Evolutionary conservation across 2,888 invertebrate genomes (phyloP).

Genomic region (Timema cristinae): DNA sequence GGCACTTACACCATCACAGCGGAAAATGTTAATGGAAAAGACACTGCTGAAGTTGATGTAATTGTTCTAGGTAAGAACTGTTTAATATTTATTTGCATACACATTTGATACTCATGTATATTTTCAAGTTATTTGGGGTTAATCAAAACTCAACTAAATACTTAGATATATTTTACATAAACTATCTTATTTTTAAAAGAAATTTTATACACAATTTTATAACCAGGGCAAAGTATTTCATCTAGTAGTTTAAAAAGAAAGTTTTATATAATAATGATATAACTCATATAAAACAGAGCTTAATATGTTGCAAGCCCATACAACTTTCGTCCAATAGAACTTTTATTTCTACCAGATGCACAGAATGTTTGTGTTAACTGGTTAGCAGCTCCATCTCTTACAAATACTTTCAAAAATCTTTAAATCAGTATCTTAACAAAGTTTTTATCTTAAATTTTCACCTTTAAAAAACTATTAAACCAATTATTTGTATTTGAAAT

Average conservation of each 20-base stretch:
- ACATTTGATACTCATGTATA: neutral
- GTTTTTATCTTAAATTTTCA: too few species aligned
- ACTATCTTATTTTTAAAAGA: neutral
- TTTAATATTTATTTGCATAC: neutral
- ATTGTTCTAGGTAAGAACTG: conserved; percentile 57
- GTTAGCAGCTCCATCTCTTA: too few species aligned
- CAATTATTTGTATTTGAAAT: too few species aligned
- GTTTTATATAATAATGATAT: too few species aligned
- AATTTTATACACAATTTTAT: neutral
- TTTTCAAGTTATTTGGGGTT: neutral
- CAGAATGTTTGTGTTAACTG: too few species aligned
- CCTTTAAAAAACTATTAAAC: too few species aligned
- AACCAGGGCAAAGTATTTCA: neutral
- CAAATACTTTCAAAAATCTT: too few species aligned
- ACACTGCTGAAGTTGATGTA: conserved; percentile 89
- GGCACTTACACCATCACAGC: conserved; percentile 89
- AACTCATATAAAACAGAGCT: too few species aligned
- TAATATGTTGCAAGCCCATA: too few species aligned
- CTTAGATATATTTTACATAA: neutral
- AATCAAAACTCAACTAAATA: neutral
- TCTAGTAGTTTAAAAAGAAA: neutral
- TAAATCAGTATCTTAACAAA: too few species aligned
- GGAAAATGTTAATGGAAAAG: conserved; percentile 91
- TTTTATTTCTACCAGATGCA: too few species aligned
- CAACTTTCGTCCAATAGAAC: too few species aligned